Base-by-base conservation (phyloP, 92 coral and sea anemone genomes). In the Palythoa grandis region DNA sequence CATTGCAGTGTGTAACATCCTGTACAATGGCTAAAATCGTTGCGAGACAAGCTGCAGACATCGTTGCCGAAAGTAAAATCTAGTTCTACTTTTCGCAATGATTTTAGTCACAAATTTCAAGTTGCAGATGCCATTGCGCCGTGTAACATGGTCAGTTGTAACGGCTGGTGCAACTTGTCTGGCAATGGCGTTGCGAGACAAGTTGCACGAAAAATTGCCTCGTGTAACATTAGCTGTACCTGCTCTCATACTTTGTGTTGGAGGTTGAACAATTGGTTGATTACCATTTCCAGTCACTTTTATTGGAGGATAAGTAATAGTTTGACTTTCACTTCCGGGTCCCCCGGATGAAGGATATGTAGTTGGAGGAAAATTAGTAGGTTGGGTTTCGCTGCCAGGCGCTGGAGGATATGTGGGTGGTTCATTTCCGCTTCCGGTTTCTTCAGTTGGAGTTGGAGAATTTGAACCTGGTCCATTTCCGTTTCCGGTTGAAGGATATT, bases 261-360 rank as follows among this genome's bases (percentile, higher is more conserved):
- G 74, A 22, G 84, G 84, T 10, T 65, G 50, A 65, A 15, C 38
- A 24, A 66, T n/a, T 65, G 73, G 84, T 39, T 79, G 22, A 16
- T 47, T 79, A 5, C 38, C 84, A 69, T 12, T 79, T 79, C 58
- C 84, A 7, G 74, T 79, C 72, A 65, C 84, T 43, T 67, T 67
- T 23, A 67, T 79, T 10, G 84, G 84, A 13, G 84, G 73, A 40
- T 79, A 67, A 24, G 40, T 65, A 22, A 79, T 65, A 58, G 23
- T 69, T 13, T 79, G 60, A 79, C 13, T 43, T 14, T 63, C 84
- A 48, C 22, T 65, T 79, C 84, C 84, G 84, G 84, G 22, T 65
- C 60, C 74, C 3, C 61, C 60, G 23, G 72, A 15, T 79, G 74
- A 58, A 12, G 58, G 50, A 23, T 54, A 16, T 25, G 16, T 53